phyloP scores from a whole-genome alignment of 2,888 invertebrate species.

The Meandrusa payeni region DNA sequence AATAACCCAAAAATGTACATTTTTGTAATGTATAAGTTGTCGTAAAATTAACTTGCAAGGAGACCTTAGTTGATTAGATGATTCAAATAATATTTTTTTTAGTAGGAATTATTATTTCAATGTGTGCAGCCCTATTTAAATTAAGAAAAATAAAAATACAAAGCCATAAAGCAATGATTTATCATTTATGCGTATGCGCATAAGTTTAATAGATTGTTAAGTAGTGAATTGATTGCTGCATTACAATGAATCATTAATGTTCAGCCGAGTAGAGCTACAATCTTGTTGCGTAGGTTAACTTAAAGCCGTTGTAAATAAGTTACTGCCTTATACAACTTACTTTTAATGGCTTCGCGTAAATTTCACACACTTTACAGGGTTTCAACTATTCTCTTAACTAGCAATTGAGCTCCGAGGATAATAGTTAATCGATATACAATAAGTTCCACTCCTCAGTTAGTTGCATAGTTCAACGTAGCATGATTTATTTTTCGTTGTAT shows the following conservation, averaged over 20 bases:
- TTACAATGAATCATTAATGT: conserved; percentile 30
- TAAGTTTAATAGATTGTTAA: conserved; percentile 30
- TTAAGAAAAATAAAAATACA: not conserved
- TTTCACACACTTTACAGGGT: not conserved
- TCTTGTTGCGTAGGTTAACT: conserved; percentile 9
- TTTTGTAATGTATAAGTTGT: too few relatives aligned
- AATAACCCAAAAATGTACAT: too few relatives aligned
- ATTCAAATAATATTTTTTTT: too few relatives aligned
- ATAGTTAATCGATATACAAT: conserved; percentile 67
- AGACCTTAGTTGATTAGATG: too few relatives aligned
- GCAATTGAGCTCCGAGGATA: conserved; percentile 28
- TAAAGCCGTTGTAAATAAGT: conserved; percentile 7
- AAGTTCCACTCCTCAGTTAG: conserved; percentile 39
- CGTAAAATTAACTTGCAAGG: too few relatives aligned
- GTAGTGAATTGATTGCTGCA: conserved; percentile 25
- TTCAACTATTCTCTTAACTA: not conserved
- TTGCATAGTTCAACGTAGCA: conserved; percentile 62
- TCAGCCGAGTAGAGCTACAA: conserved; percentile 5
- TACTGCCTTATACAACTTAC: not conserved
- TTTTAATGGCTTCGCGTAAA: conserved; percentile 15
- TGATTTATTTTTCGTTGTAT: conserved; percentile 72
- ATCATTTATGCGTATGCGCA: conserved; percentile 25
- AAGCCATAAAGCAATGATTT: conserved; percentile 15
- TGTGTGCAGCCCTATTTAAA: too few relatives aligned
- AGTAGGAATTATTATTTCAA: too few relatives aligned